A percentile compares a stretch with the other conserved stretches of the same genome.
These are phyloP conservation scores for Drosophila varians DNA, from an alignment of 1,140 invertebrate species.

Conservation along the genomic window DNA sequence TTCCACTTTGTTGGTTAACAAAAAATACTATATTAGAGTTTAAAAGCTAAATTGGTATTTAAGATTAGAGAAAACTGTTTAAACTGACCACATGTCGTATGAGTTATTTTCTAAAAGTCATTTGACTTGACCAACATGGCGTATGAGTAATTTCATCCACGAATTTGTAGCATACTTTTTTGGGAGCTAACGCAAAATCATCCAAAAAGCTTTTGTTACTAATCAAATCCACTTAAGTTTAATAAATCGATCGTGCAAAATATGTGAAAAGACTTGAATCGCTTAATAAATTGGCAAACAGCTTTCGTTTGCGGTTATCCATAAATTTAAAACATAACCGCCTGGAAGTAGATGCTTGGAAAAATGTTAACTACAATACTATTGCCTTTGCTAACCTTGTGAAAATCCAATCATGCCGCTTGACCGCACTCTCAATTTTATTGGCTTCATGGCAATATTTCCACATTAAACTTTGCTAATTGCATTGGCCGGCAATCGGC, in stretches of 20 bases:
- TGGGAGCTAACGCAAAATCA: neutral
- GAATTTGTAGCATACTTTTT: neutral
- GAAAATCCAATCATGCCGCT: slow-evolving; percentile 41
- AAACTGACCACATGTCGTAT: neutral
- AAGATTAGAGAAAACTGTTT: too few species aligned
- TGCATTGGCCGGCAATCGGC: slow-evolving; percentile 41
- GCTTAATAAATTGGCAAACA: slow-evolving; percentile 6
- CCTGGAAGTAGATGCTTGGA: slow-evolving; percentile 1
- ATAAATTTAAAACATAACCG: slow-evolving; percentile 12
- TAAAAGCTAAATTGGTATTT: too few species aligned
- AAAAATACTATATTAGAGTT: too few species aligned
- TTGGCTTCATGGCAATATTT: slow-evolving; percentile 48
- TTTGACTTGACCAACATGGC: neutral
- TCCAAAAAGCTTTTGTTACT: neutral
- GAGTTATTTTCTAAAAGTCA: neutral
- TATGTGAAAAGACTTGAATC: neutral
- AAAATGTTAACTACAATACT: slow-evolving; percentile 21
- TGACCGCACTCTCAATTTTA: slow-evolving; percentile 48
- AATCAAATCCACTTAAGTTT: neutral
- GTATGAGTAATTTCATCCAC: neutral
- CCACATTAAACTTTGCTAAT: slow-evolving; percentile 55
- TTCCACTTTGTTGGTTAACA: neutral
- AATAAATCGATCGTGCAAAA: neutral
- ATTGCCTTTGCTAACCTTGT: slow-evolving; percentile 24
- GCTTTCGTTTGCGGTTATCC: neutral